These are phyloP conservation scores for Danio aesculapii DNA, from an alignment of 2,797 vertebrate genomes.

Conservation along the genomic window DNA sequence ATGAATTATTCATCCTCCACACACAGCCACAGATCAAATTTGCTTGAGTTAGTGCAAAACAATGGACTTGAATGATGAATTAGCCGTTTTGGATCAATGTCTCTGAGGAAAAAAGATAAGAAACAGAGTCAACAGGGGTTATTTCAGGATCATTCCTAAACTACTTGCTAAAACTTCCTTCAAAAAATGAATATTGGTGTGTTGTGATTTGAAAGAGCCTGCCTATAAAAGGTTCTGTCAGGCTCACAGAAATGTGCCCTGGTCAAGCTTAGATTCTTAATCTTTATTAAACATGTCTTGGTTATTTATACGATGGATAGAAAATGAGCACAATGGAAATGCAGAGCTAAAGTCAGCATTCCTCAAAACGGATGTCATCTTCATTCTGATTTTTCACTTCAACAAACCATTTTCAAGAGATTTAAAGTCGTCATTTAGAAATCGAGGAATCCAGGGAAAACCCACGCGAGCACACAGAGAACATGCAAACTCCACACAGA, in stretches of 20 bases:
- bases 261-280: neutral
- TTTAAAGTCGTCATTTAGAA: too few species aligned
- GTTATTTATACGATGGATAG: neutral
- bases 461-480: too few species aligned
- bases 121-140: neutral
- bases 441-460: too few species aligned
- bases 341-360: neutral
- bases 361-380: neutral
- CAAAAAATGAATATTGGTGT: neutral
- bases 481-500: too few species aligned
- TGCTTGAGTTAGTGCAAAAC: neutral
- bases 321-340: neutral
- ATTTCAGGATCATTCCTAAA: neutral
- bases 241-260: neutral
- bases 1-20: constrained; percentile 5
- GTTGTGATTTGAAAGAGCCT: neutral
- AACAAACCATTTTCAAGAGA: too few species aligned
- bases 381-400: neutral
- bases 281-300: neutral
- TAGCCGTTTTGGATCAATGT: neutral
- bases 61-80: neutral
- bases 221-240: constrained; percentile 1
- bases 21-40: neutral
- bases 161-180: neutral
- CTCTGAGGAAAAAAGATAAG: neutral